Evolutionary conservation across 2,888 invertebrate species (phyloP), one percentile per base, ranked within the genome.

Genomic region (Mesodorylaimus sp.): DNA sequence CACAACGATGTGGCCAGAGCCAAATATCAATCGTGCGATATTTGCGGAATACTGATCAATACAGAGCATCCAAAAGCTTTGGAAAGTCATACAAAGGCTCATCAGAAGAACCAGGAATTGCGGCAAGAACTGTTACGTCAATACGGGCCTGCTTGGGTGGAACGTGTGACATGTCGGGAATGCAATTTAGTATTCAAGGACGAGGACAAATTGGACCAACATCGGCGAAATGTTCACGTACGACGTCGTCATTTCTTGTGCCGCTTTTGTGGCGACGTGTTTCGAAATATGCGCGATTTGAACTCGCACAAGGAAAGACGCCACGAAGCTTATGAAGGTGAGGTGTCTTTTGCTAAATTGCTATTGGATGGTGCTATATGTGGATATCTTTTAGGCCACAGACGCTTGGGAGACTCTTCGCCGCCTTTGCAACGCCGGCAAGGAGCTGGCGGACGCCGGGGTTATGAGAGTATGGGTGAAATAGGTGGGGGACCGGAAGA

Each of bases 41-140:
- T 58, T 21, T 60, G 60, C 48, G 56, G 55, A 42, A 49, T 59
- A 21, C 51, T 59, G n/a, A 54, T 59, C 36, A 60, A 60, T 51
- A 52, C 54, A 13, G 50, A 51, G 10, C 56, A 58, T 49, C 58
- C 58, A 21, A 56, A 55, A 16, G 60, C 60, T 16, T 54, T 58
- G 54, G 58, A 58, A 23, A 56, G 56, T 19, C 60, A 60, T 50
- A 54, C 58, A 42, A 42, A 56, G 36, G 60, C 59, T 2, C 60
- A 60, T 49, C 57, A 58, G 51, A 60, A 58, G 48, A 60, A 60
- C 50, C 59, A 60, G 27, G 56, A 60, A 47, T 50, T 60, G 45
- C 51, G 57, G 25, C 45, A 54, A 13, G 52, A 53, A 2, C 48
- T 60, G 19, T 48, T 60, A 5, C 50, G 53, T 25, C 48, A 47